A percentile compares a stretch with the other conserved stretches of the same genome.
Conservation (phyloP, 2,888 invertebrate species). For the Synergus japonicus region DNA sequence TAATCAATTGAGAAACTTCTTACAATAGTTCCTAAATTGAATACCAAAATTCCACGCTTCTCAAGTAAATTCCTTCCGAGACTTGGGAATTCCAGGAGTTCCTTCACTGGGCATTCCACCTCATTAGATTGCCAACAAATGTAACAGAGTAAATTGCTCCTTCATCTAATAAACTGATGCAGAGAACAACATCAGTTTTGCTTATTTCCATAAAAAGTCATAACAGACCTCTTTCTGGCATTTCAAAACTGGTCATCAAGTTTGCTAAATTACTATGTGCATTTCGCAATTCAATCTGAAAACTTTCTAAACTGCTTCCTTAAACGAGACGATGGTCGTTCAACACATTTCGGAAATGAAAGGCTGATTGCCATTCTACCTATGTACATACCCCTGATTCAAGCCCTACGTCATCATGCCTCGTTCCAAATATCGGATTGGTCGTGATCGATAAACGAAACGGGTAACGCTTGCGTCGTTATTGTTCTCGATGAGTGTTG, state of each 20-base stretch:
- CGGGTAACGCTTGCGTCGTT: neutral
- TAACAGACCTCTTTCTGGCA: conserved; percentile 1
- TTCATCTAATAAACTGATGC: neutral
- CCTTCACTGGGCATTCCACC: neutral
- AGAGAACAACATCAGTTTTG: neutral
- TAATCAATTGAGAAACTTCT: neutral
- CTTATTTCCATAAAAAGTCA: conserved; percentile 8
- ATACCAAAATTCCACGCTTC: neutral
- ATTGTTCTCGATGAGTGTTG: conserved; percentile 25
- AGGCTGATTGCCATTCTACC: conserved; percentile 47
- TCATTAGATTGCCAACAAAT: neutral
- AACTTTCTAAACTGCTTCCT: conserved; percentile 6
- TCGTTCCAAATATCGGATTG: conserved; percentile 29
- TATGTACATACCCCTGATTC: conserved; percentile 4
- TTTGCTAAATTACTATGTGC: neutral
- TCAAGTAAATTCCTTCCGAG: conserved; percentile 3
- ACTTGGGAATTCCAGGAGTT: neutral
- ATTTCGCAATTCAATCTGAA: conserved; percentile 17
- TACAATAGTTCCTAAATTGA: conserved; percentile 4
- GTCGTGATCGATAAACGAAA: conserved; percentile 23
- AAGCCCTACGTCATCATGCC: conserved; percentile 3
- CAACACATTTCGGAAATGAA: conserved; percentile 53
- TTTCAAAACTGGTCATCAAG: conserved; percentile 9
- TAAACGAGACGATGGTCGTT: conserved; percentile 29
- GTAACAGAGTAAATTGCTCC: neutral